Base-by-base conservation (phyloP, 1,140 invertebrate genomes). In the Oscheius sp. region DNA sequence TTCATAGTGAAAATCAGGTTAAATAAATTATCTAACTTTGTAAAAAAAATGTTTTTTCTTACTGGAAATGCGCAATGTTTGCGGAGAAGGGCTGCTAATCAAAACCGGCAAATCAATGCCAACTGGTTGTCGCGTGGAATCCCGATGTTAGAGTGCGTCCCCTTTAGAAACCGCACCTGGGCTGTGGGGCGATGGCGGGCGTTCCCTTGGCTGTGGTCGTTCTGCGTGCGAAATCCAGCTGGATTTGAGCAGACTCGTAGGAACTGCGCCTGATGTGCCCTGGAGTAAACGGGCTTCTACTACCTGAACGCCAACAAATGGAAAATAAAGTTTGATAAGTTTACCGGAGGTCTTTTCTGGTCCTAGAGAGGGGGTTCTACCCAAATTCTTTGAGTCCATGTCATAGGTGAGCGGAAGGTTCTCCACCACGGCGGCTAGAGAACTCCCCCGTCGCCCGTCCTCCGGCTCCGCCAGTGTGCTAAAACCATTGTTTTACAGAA, bases 191-290 rank as follows among this genome's bases (percentile, higher is more conserved):
- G n/a, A 64, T 20, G 15, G 69, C 64, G 1, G 61, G 69, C 34
- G 42, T 67, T 36, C 61, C 69, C 23, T 68, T 68, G 18, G 65
- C 49, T n/a, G 63, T 68, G n/a, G 71, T 62, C 2, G 46, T 73
- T n/a, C 68, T 31, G 32, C 68, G 38, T 3, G 68, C 55, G 45
- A 75, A 73, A 42, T 74, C 55, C 65, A 75, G 42, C 45, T 73
- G 68, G 32, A 75, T 75, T 36, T 73, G 38, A 10, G 74, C 68
- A 31, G 74, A 75, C 46, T 75, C 74, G 59, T 75, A 75, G 7
- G 74, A 75, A 42, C 68, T 73, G 45, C 70, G 55, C n/a, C 74
- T 68, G 32, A 75, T 75, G 38, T 75, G 74, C 31, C 74, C 74
- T 23, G 71, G 74, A n/a, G 46, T 75, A 49, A 75, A 75, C 29